Conservation (phyloP, 2,888 invertebrate genomes). For the Hylaea fasciaria region DNA sequence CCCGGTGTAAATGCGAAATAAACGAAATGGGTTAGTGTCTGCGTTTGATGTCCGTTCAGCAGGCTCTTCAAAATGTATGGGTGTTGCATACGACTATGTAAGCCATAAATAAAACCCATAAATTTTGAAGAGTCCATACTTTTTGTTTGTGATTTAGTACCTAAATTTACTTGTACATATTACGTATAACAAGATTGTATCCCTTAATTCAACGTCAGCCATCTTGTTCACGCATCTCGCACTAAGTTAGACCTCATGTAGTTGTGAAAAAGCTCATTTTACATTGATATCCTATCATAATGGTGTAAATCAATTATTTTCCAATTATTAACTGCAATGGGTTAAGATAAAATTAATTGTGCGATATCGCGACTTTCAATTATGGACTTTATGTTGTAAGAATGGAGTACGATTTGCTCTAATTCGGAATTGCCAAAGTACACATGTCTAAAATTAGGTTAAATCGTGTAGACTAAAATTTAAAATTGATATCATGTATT, state of each 20-base stretch:
- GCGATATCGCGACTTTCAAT: conserved; percentile 34
- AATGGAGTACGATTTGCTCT: conserved; percentile 27
- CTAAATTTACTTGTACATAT: too few species aligned
- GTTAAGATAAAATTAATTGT: conserved; percentile 41
- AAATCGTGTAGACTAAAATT: background rate
- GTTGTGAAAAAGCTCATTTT: conserved; percentile 43
- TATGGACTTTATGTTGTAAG: conserved; percentile 26
- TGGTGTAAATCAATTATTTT: conserved; percentile 68
- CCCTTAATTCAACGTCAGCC: background rate
- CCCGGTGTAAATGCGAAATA: too few species aligned
- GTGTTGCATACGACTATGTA: too few species aligned
- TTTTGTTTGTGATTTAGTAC: too few species aligned
- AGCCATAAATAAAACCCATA: too few species aligned
- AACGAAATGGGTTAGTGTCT: too few species aligned
- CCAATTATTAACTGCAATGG: conserved; percentile 54
- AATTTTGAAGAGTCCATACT: too few species aligned
- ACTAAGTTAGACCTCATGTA: conserved; percentile 20
- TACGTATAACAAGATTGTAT: too few species aligned
- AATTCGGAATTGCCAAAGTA: conserved; percentile 31
- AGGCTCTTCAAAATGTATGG: too few species aligned
- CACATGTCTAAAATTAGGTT: conserved; percentile 1
- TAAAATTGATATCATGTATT: conserved; percentile 9
- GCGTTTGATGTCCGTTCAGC: too few species aligned
- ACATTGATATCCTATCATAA: conserved; percentile 39
- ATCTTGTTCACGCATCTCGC: background rate